These are phyloP conservation scores for Palaemon carinicauda DNA, from an alignment of 1,140 invertebrate genomes.

Conservation along the genomic window DNA sequence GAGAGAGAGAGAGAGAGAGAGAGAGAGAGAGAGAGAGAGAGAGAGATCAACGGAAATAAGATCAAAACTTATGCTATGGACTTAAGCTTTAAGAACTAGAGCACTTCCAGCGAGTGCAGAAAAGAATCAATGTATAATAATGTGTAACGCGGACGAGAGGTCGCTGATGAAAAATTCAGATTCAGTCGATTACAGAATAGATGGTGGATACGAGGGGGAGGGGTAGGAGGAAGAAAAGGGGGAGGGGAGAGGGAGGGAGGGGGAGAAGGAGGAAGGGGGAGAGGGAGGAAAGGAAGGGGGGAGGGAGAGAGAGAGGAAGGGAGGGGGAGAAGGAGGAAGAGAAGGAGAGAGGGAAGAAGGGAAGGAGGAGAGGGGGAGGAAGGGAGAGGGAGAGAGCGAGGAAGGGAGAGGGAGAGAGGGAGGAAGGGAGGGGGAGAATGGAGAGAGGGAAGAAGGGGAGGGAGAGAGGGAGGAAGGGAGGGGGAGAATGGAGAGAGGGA, in stretches of 20 bases:
- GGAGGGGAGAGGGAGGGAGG: background rate
- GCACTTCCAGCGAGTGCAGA: no score
- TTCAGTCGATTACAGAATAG: no score
- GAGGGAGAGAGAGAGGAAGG: background rate
- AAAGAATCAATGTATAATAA: no score
- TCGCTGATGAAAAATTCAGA: no score
- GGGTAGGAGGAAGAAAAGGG: background rate
- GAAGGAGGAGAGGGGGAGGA: background rate
- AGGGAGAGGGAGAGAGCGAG: background rate
- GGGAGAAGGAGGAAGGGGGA: background rate
- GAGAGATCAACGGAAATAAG: no score
- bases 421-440: background rate
- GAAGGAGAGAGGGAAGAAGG: background rate
- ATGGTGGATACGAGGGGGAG: no score
- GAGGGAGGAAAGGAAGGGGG: background rate
- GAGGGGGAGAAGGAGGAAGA: background rate
- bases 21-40: no score
- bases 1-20: no score
- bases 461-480: background rate
- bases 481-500: background rate
- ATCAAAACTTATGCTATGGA: no score
- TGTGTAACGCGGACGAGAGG: no score
- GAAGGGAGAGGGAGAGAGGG: background rate
- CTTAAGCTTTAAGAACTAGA: no score
- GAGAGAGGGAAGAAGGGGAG: background rate